phyloP scores from a whole-genome alignment of 1,140 invertebrate genomes.

The Propsilocerus akamusi region DNA sequence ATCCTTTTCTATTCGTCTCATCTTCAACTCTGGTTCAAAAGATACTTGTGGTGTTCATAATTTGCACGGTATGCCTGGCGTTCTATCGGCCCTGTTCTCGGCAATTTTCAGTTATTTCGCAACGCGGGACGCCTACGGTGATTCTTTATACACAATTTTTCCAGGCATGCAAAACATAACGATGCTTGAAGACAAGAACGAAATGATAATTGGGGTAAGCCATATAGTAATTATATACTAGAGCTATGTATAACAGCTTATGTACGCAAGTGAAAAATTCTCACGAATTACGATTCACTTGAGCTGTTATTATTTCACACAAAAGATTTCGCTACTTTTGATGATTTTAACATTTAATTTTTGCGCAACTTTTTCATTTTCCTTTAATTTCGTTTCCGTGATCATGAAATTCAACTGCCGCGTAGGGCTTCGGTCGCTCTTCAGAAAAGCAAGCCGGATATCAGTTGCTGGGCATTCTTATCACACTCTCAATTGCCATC shows the following conservation, averaged over 20 bases:
- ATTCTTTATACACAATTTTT: slow-evolving; percentile 37
- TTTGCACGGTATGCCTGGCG: slow-evolving; percentile 86
- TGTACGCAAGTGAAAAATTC: slow-evolving; percentile 10
- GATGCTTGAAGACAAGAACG: slow-evolving; percentile 9
- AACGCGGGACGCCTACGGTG: slow-evolving; percentile 31
- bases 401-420: background rate
- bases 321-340: background rate
- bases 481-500: slow-evolving; percentile 51
- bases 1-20: too few relatives aligned
- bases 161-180: slow-evolving; percentile 24
- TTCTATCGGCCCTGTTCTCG: slow-evolving; percentile 64
- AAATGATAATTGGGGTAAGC: slow-evolving; percentile 20
- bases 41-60: slow-evolving; percentile 95
- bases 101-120: slow-evolving; percentile 57
- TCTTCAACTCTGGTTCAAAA: slow-evolving; percentile 62
- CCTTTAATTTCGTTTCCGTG: background rate
- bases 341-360: background rate
- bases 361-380: background rate
- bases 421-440: slow-evolving; percentile 34
- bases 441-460: slow-evolving; percentile 53
- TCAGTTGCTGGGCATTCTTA: slow-evolving; percentile 51
- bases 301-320: slow-evolving; percentile 13
- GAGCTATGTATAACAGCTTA: background rate
- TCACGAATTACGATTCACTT: slow-evolving; percentile 14
- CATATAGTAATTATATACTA: slow-evolving; percentile 1